Base-by-base conservation (phyloP, 1,140 invertebrate species). In the Cyrtorhinus lividipennis region DNA sequence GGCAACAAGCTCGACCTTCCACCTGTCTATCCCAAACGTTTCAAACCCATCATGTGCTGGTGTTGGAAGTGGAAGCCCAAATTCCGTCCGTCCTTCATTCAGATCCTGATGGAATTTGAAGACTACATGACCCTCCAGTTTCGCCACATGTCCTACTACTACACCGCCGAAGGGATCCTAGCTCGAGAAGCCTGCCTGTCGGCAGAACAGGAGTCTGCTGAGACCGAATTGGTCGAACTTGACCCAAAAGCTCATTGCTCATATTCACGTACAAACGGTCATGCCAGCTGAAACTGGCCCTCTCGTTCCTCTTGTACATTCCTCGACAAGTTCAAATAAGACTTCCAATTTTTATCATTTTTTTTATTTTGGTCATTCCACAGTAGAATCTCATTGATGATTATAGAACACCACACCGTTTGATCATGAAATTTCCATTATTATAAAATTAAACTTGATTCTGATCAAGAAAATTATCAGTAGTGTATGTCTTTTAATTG, bases 1-100 rank as follows among this genome's bases (percentile, higher is more conserved):
- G 90, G 91, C 3, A 86, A 87, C 25, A 83, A 91, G 23, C 91
- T 98, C 87, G 86, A 92, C 69, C 81, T 83, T 59, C 95, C 95
- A 0, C 87, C 90, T 70, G 88, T 92, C 69, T 98, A 93, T 77
- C 92, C 93, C 0, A 86, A 92, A 65, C 81, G 84, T 66, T 75
- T 98, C 68, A 94, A 91, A 73, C 76, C 83, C 56, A 73, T 98
- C 22, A 98, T 98, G 93, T 77, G 82, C 59, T 74, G 78, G 56
- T 96, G 91, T 70, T 98, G 94, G 94, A 80, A 82, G 67, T 86
- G 86, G 71, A 83, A 86, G 68, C 80, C 87, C 12, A 76, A 78
- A 27, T 75, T 78, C 25, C 75, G 95, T 62, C 93, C 93, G n/a
- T 83, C 84, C 62, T 98, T 98, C 74, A 77, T 88, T 61, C 82